Conservation (phyloP, 1,140 invertebrate genomes). For the Pemphigus obesinymphae region DNA sequence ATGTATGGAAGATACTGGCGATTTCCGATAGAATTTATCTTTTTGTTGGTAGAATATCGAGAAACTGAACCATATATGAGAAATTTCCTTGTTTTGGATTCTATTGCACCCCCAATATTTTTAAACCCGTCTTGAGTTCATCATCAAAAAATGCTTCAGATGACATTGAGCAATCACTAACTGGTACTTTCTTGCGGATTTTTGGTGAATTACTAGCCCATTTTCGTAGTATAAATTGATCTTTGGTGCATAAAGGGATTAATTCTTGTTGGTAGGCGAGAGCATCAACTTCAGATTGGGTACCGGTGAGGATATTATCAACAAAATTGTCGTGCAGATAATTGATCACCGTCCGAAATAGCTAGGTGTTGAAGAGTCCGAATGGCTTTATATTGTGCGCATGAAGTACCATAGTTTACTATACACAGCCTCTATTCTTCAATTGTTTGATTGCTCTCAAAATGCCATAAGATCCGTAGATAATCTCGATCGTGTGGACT, state of each 20-base stretch:
- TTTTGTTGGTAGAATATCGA: not conserved
- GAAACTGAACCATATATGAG: no score
- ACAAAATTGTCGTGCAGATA: not conserved
- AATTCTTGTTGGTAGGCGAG: not conserved
- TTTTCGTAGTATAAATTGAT: not conserved
- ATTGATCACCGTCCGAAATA: no score
- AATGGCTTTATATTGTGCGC: no score
- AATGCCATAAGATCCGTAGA: no score
- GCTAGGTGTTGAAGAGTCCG: no score
- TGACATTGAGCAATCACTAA: not conserved
- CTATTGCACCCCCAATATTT: not conserved
- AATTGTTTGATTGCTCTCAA: no score
- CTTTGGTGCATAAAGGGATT: not conserved
- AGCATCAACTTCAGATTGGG: not conserved
- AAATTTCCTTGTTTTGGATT: not conserved
- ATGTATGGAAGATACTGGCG: no score
- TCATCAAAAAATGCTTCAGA: not conserved
- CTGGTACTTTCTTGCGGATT: not conserved
- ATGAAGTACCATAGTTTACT: no score
- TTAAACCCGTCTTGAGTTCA: not conserved
- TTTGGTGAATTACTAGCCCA: not conserved
- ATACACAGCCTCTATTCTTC: no score
- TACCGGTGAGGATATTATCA: no score
- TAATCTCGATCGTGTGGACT: no score
- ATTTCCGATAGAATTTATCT: slow-evolving; percentile 47